These are phyloP conservation scores for Sparus aurata DNA, from an alignment of 2,797 vertebrate species.

Conservation along the genomic window DNA sequence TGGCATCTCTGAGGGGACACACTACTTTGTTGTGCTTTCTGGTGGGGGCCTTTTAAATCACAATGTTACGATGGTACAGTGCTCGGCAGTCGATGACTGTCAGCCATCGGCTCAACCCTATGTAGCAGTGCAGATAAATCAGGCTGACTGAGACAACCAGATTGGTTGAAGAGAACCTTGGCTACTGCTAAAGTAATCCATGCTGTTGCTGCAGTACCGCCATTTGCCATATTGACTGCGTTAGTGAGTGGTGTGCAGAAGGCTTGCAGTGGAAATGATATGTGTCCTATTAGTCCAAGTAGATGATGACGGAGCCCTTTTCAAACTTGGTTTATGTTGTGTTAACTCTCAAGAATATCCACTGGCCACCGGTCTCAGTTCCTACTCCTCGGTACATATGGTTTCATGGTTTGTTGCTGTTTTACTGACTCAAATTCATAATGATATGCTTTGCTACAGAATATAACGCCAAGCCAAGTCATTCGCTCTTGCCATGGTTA, in stretches of 20 bases:
- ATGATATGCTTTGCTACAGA: not conserved
- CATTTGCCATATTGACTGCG: not conserved
- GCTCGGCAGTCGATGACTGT: too few relatives aligned
- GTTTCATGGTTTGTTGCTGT: not conserved
- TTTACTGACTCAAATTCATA: constrained; percentile 11
- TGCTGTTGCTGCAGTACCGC: not conserved
- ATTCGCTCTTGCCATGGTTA: not conserved
- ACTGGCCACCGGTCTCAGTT: not conserved
- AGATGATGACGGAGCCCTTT: not conserved
- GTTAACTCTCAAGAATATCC: not conserved
- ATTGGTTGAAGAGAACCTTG: not conserved
- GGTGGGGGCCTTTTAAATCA: too few relatives aligned
- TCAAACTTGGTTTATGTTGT: not conserved
- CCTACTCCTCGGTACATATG: not conserved
- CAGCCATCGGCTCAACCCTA: too few relatives aligned
- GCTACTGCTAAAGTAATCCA: not conserved
- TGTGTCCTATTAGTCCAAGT: not conserved
- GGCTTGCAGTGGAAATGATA: not conserved
- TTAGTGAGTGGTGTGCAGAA: not conserved
- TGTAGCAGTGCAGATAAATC: not conserved
- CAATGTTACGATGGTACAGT: too few relatives aligned
- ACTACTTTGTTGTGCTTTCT: too few relatives aligned
- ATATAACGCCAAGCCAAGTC: not conserved
- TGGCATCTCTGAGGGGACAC: too few relatives aligned
- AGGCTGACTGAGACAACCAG: not conserved